These are phyloP conservation scores for Trematomus bernacchii DNA, from an alignment of 2,797 vertebrate species.

Conservation along the genomic window DNA sequence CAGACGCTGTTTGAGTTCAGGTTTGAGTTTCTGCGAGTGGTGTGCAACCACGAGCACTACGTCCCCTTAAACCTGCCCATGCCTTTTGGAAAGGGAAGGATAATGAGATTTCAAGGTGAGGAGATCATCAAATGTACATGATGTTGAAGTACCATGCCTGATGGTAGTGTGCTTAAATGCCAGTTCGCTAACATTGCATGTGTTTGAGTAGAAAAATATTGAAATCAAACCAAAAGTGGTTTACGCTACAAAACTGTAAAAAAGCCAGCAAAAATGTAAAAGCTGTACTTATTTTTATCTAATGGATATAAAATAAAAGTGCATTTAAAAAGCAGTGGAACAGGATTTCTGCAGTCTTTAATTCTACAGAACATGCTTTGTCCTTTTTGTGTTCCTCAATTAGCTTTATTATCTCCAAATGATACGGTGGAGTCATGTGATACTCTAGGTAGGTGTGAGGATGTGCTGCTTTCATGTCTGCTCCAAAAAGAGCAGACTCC, in stretches of 20 bases:
- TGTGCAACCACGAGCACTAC: conserved; percentile 98
- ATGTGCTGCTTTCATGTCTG: conserved; percentile 66
- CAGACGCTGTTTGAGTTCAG: conserved; percentile 98
- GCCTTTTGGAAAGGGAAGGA: conserved; percentile 96
- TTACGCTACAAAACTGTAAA: not conserved
- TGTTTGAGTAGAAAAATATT: not conserved
- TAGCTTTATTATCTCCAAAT: conserved; percentile 86
- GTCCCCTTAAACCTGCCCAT: conserved; percentile 97
- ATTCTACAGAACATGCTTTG: conserved; percentile 55
- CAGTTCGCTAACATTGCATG: not conserved
- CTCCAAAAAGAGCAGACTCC: conserved; percentile 36
- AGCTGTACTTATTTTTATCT: not conserved
- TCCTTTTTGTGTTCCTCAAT: conserved; percentile 72
- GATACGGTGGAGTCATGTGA: conserved; percentile 81
- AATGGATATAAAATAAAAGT: not conserved
- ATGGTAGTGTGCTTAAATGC: not conserved
- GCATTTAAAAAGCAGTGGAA: not conserved
- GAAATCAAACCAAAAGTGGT: not conserved
- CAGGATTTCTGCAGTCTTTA: not conserved
- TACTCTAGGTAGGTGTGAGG: conserved; percentile 84
- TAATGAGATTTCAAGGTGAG: conserved; percentile 97
- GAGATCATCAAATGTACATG: not conserved
- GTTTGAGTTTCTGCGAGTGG: conserved; percentile 97
- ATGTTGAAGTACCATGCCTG: too few relatives aligned
- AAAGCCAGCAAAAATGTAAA: not conserved